Percentiles rank a stretch among this genome's conserved stretches.
Evolutionary conservation across 2,888 invertebrate species (phyloP).

Genomic region (Yponomeuta sedellus): DNA sequence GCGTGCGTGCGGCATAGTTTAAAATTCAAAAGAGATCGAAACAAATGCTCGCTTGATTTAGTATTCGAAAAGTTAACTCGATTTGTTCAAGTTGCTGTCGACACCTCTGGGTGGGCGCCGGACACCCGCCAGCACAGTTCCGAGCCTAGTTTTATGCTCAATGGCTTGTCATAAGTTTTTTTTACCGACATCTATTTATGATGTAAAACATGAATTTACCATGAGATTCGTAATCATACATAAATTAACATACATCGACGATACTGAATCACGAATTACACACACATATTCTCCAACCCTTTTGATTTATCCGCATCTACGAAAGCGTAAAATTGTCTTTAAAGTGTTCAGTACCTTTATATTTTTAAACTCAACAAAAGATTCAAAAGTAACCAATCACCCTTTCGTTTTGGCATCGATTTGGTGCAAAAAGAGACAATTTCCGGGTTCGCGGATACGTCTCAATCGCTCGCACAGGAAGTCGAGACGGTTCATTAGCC

Average conservation of each 20-base stretch:
- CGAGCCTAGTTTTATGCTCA: constrained; percentile 40
- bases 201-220: constrained; percentile 13
- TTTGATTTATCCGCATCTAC: neutral
- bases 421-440: constrained; percentile 42
- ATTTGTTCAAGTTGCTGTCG: constrained; percentile 35
- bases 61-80: constrained; percentile 27
- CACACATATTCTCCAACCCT: neutral
- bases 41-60: constrained; percentile 54
- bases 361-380: constrained; percentile 23
- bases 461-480: constrained; percentile 60
- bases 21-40: constrained; percentile 36
- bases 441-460: constrained; percentile 63
- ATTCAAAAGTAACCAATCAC: constrained; percentile 34
- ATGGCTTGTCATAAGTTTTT: constrained; percentile 38
- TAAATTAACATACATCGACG: neutral
- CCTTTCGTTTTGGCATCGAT: constrained; percentile 48
- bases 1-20: constrained; percentile 31
- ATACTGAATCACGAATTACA: neutral
- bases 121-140: constrained; percentile 41
- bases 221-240: neutral
- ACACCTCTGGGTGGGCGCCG: constrained; percentile 61
- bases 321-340: constrained; percentile 40
- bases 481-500: constrained; percentile 62
- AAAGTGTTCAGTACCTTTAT: neutral
- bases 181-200: constrained; percentile 29